Evolutionary conservation across 1,140 invertebrate genomes (phyloP), one percentile per base, ranked within the genome.

Genomic region (Asobara japonica): DNA sequence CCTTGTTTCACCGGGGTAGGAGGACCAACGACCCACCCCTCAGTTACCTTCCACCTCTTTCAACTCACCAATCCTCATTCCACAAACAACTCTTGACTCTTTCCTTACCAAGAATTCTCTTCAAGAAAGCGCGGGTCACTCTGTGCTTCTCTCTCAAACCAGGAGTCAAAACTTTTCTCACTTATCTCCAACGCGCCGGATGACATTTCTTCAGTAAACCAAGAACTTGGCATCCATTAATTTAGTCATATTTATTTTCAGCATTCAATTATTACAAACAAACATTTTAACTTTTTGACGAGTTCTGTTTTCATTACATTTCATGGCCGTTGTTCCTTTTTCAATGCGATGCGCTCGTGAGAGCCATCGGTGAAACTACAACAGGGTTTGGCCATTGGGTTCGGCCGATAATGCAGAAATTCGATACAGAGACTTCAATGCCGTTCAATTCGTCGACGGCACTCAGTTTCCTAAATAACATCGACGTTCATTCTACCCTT

Each of bases 371-470:
- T 51, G 16, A 51, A 3, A 10, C 8, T 5, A n/a, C n/a, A n/a
- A 3, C 3, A 25, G 20, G 8, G 2, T 3, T 3, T 8, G 16
- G 45, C 51, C 20, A 22, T 56, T 25, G 51, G 22, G 51, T 29
- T 62, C 60, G 16, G 60, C 27, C 60, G 36, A 61, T 62, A 69
- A 69, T 51, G 72, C 70, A 68, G 60, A 68, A 31, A 36, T 72
- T 30, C 66, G 71, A 70, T 76, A 65, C 74, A 67, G 79, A 84
- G 83, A 84, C 78, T 84, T 84, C 82, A 84, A 84, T 77, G 83
- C 83, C 78, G 71, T 71, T 75, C 73, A 73, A 61, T 73, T 76
- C 80, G 61, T 60, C 70, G 61, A 60, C 48, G 13, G 1, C 22
- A 48, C 45, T 13, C 18, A 29, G 22, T 72, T 51, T 22, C 22